These are phyloP conservation scores for Lordiphosa clarofinis DNA, from an alignment of 1,140 invertebrate species.

Conservation along the genomic window DNA sequence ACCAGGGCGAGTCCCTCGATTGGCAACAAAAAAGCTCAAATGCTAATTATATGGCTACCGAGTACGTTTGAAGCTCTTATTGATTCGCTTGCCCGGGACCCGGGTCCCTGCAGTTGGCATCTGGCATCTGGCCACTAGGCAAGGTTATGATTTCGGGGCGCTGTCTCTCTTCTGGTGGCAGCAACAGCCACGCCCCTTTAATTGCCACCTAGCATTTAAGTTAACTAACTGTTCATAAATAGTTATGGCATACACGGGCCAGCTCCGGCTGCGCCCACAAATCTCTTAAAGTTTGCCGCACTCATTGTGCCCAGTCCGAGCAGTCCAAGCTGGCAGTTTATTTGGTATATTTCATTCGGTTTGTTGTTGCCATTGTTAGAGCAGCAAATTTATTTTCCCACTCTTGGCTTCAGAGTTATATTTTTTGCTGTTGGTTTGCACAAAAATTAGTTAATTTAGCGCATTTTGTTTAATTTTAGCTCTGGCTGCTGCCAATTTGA, in stretches of 20 bases:
- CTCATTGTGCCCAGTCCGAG: slow-evolving; percentile 3
- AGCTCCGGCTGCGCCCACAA: slow-evolving; percentile 61
- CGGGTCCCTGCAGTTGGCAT: slow-evolving; percentile 1
- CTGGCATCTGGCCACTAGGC: slow-evolving; percentile 8
- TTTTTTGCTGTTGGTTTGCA: slow-evolving; percentile 29
- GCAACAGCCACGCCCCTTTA: slow-evolving; percentile 64
- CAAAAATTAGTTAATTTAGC: slow-evolving; percentile 72
- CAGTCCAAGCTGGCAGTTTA: slow-evolving; percentile 6
- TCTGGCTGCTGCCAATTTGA: slow-evolving; percentile 63
- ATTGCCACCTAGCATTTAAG: slow-evolving; percentile 76
- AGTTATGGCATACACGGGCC: slow-evolving; percentile 73
- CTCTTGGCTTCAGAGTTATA: slow-evolving; percentile 40
- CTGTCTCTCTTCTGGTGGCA: slow-evolving; percentile 18
- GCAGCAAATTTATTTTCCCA: slow-evolving; percentile 72
- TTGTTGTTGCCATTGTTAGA: slow-evolving; percentile 58
- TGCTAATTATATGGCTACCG: slow-evolving; percentile 71
- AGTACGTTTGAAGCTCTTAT: slow-evolving; percentile 44
- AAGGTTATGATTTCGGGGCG: slow-evolving; percentile 38
- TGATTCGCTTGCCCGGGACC: slow-evolving; percentile 39
- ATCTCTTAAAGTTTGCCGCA: slow-evolving; percentile 27
- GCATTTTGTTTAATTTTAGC: slow-evolving; percentile 68
- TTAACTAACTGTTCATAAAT: slow-evolving; percentile 78
- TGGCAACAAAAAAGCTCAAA: slow-evolving; percentile 40
- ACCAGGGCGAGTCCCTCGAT: slow-evolving; percentile 63
- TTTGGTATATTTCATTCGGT: slow-evolving; percentile 11